Conservation (phyloP, 2,888 invertebrate genomes). For the Latheticus oryzae region DNA sequence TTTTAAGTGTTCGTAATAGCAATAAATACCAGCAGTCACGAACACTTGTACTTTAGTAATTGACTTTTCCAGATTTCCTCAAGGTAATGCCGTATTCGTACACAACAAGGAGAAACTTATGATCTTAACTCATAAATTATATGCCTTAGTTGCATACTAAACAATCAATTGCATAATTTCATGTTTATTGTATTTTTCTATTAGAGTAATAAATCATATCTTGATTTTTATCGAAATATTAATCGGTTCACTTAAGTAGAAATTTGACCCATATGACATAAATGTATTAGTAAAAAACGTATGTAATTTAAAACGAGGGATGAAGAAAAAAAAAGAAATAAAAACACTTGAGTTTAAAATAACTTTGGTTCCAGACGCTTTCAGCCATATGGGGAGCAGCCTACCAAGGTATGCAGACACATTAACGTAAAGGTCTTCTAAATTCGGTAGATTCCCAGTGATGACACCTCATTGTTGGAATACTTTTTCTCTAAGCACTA, state of each 20-base stretch:
- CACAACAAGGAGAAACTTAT: constrained; percentile 9
- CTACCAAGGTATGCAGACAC: constrained; percentile 37
- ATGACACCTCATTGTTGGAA: constrained; percentile 21
- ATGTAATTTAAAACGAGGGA: constrained; percentile 32
- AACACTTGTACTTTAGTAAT: constrained; percentile 31
- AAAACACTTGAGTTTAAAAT: constrained; percentile 37
- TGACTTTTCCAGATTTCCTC: constrained; percentile 32
- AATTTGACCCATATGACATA: no score
- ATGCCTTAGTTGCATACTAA: constrained; percentile 5
- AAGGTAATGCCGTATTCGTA: constrained; percentile 11
- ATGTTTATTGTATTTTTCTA: constrained; percentile 12
- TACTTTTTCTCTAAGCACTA: constrained; percentile 17
- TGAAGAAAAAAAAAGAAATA: constrained; percentile 32
- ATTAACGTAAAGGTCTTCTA: constrained; percentile 32
- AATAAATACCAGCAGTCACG: constrained; percentile 40
- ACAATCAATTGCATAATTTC: constrained; percentile 20
- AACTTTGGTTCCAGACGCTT: constrained; percentile 35
- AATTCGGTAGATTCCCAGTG: constrained; percentile 24
- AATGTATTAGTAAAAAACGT: constrained; percentile 24
- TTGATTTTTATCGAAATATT: constrained; percentile 27
- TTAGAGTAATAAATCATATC: constrained; percentile 34
- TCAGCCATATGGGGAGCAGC: constrained; percentile 38
- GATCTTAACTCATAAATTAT: constrained; percentile 6
- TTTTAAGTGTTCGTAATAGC: constrained; percentile 33
- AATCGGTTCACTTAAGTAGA: no score